Evolutionary conservation across 2,797 vertebrate genomes (phyloP), one percentile per base, ranked within the genome.

Genomic region (Rhabdomys pumilio): DNA sequence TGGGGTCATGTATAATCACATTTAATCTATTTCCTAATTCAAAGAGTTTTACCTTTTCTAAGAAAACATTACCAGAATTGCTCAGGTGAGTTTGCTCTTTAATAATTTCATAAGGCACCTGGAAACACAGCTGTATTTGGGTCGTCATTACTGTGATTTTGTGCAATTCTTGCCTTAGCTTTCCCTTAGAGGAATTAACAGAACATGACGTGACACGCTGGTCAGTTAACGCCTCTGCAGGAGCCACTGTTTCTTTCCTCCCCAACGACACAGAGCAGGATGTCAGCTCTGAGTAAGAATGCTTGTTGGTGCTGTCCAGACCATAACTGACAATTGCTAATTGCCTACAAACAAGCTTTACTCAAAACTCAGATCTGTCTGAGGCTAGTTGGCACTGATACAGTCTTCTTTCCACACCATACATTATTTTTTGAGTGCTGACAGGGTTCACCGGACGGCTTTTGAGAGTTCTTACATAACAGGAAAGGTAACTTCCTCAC

Each of bases 401-500:
- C 3, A 61, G 67, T 63, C 50, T 80, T 96, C 73, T n/a, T 80
- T 96, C 73, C 81, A 29, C 38, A 72, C 55, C 44, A 72, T 4
- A 2, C 10, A 50, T 75, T 72, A 90, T 5, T 77, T 50, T 50
- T 63, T 57, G 41, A 86, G 38, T 79, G 55, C 14, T 69, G 41
- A 75, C 26, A 92, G 90, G 2, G 76, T 13, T 7, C 34, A 41
- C 3, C 61, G 82, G 69, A 53, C 38, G 53, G 61, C 10, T 4
- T 69, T 12, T 12, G 26, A 34, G 26, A n/a, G 34, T 5, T 93
- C 29, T 80, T 80, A 41, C 4, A 12, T 0, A 22, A 41, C 41
- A 12, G 77, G 92, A 26, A 55, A 31, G n/a, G 41, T n/a, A 24
- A 61, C 29, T 13, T 44, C n/a, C 97, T 91, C 93, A 99, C 99